These are phyloP conservation scores for Heteractis magnifica DNA, from an alignment of 92 coral and sea anemone species.

Conservation along the genomic window DNA sequence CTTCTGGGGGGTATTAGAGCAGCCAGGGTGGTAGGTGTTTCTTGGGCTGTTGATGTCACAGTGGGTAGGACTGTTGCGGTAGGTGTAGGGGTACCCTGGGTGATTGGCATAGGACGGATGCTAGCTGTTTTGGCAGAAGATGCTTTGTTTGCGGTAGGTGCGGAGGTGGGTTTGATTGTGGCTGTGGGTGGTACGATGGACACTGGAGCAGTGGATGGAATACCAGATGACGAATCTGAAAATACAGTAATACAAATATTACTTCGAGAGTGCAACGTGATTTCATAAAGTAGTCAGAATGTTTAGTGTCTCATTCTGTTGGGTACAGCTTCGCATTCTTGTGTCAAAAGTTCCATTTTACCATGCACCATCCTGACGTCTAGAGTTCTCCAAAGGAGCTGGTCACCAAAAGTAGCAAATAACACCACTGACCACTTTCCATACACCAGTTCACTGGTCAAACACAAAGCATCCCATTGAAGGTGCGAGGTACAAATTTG, in stretches of 20 bases:
- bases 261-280: background rate
- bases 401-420: too few relatives aligned
- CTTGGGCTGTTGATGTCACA: conserved; percentile 65
- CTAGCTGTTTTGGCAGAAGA: conserved; percentile 89
- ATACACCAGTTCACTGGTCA: too few relatives aligned
- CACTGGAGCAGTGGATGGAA: conserved; percentile 48
- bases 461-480: too few relatives aligned
- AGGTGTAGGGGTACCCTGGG: conserved; percentile 81
- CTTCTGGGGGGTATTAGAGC: conserved; percentile 37
- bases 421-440: too few relatives aligned
- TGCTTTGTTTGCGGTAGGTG: conserved; percentile 74
- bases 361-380: too few relatives aligned
- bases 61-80: conserved; percentile 94
- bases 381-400: too few relatives aligned
- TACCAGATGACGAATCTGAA: conserved; percentile 52
- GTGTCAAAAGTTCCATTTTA: too few relatives aligned
- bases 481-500: too few relatives aligned
- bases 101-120: conserved; percentile 90
- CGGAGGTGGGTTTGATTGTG: conserved; percentile 94
- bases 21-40: conserved; percentile 41
- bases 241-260: background rate
- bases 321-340: too few relatives aligned
- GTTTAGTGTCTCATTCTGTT: too few relatives aligned
- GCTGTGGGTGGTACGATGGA: conserved; percentile 91
- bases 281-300: too few relatives aligned